These are phyloP conservation scores for Nyctibius bracteatus DNA, from an alignment of 2,113 vertebrate species.

Conservation along the genomic window DNA sequence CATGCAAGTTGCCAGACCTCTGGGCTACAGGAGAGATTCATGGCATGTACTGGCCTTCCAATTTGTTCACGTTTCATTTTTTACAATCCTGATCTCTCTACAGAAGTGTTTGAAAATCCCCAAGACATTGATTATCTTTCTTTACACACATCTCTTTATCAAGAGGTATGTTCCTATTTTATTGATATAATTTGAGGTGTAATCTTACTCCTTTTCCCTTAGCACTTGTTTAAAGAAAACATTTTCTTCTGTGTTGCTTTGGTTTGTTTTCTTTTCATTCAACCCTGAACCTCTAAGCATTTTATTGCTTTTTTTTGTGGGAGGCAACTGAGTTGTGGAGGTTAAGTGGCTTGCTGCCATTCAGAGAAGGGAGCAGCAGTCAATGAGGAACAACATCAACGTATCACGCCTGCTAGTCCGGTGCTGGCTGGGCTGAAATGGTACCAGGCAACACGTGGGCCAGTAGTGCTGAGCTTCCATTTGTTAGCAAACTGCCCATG, in stretches of 20 bases:
- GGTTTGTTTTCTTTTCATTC: slow-evolving; percentile 12
- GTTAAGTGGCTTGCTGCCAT: neutral
- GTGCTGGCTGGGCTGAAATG: neutral
- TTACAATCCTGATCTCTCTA: neutral
- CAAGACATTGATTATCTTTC: slow-evolving; percentile 6
- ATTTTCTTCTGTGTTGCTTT: neutral
- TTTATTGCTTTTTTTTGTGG: neutral
- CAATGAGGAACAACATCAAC: neutral
- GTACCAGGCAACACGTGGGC: neutral
- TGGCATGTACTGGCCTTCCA: neutral
- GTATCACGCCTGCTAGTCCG: fast-evolving
- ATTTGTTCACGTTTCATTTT: neutral
- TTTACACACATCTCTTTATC: slow-evolving; percentile 17
- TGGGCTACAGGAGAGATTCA: neutral
- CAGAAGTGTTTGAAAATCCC: neutral
- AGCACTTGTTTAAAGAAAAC: slow-evolving; percentile 1
- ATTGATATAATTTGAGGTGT: slow-evolving; percentile 27
- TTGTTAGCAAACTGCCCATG: neutral
- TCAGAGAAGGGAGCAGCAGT: neutral
- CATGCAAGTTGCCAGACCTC: neutral
- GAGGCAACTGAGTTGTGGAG: neutral
- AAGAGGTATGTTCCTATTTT: slow-evolving; percentile 24
- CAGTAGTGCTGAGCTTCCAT: neutral
- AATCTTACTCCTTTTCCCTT: neutral
- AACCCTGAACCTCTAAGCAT: neutral